Percentiles rank a stretch among this genome's conserved stretches.
Conservation (phyloP, 2,113 vertebrate species). For the Tragelaphus scriptus region DNA sequence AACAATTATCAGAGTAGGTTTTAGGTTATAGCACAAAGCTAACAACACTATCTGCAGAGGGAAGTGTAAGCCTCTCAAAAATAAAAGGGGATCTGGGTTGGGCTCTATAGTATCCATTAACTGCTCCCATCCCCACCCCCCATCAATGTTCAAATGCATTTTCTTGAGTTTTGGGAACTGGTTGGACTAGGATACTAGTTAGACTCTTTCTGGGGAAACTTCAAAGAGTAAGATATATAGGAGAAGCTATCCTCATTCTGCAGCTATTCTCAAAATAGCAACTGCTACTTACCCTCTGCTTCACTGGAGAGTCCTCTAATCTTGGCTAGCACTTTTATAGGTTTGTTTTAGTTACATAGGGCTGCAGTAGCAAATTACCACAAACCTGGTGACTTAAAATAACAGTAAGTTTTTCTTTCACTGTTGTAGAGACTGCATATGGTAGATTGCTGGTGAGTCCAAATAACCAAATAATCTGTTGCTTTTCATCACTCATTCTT, state of each 20-base stretch:
- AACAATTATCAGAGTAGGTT: not conserved
- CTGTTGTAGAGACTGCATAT: not conserved
- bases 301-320: not conserved
- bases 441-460: not conserved
- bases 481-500: not conserved
- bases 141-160: not conserved
- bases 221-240: not conserved
- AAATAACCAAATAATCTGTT: not conserved
- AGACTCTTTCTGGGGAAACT: not conserved
- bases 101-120: rapidly evolving
- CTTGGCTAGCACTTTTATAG: not conserved
- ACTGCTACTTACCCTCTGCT: not conserved
- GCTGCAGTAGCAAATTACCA: not conserved
- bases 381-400: not conserved
- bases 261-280: not conserved
- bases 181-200: not conserved
- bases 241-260: not conserved
- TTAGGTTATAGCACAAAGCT: not conserved
- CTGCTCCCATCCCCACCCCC: rapidly evolving
- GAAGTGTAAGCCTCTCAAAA: not conserved
- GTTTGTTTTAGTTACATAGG: not conserved
- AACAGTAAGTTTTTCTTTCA: not conserved
- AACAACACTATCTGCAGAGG: not conserved
- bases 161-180: not conserved
- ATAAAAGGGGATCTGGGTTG: not conserved